Base-by-base conservation (phyloP, 1,140 invertebrate genomes). In the Apocrypta bakeri region DNA sequence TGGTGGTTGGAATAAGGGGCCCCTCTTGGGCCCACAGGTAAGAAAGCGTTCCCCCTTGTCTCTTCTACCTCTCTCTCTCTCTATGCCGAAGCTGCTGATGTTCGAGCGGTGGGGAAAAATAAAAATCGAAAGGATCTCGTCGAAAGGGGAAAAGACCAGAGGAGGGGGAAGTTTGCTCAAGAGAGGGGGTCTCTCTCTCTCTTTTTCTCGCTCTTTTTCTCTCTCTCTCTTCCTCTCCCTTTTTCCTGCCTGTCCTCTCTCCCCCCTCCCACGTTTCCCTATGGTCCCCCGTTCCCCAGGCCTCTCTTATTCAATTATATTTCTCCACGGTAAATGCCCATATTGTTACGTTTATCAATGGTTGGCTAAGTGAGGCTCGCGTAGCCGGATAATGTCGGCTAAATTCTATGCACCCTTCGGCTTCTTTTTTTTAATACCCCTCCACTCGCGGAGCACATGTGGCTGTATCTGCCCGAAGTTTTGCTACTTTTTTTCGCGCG, bases 261-360 rank as follows among this genome's bases (percentile, higher is more conserved):
- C 64, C 68, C 48, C 56, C 24, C 25, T 79, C 64, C 80, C 27
- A 29, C n/a, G 25, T 9, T 9, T 7, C 17, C 37, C n/a, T n/a
- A n/a, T n/a, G n/a, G n/a, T n/a, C n/a, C n/a, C 66, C 29, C 71
- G 48, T 56, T 37, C 31, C 68, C 29, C 31, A 0, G 31, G 14
- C 12, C 64, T 66, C 27, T 11, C 12, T 24, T 89, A 91, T 92
- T 92, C 90, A 92, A 91, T 91, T 92, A 92, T 92, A 90, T 90
- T 90, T 89, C 89, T 89, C 88, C 90, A 86, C 87, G 88, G 90
- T 92, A 92, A 92, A 92, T 92, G 89, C 90, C 89, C 88, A 92
- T 92, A 92, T 92, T 92, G 91, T 92, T 92, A 89, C 90, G 89
- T 91, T 91, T 91, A 89, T 92, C 91, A 92, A 92, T 91, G 90